phyloP scores from a whole-genome alignment of 2,113 vertebrate genomes.

The Theropithecus gelada region DNA sequence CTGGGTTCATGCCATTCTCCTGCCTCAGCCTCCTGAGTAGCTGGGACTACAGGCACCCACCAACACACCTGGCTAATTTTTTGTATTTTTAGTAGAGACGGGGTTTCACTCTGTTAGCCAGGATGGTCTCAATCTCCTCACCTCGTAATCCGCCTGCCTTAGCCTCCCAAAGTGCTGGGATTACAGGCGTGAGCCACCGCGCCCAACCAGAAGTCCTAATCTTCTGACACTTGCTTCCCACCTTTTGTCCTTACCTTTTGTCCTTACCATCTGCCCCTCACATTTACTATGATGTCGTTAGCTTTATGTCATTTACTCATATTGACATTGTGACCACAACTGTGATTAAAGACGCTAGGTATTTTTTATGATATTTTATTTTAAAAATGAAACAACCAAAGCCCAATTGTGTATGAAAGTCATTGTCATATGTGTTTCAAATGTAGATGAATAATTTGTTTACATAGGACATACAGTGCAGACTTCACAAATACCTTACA shows the following conservation, averaged over 20 bases:
- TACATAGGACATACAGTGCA: too few relatives aligned
- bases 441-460: not conserved
- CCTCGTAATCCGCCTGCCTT: rapidly evolving
- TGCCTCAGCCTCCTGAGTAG: too few relatives aligned
- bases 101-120: too few relatives aligned
- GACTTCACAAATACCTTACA: not conserved
- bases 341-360: not conserved
- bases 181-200: too few relatives aligned
- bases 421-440: not conserved
- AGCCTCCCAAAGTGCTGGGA: too few relatives aligned
- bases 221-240: not conserved
- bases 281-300: not conserved
- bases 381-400: not conserved
- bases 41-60: too few relatives aligned
- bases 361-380: not conserved
- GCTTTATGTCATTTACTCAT: not conserved
- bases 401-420: not conserved
- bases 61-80: too few relatives aligned
- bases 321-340: not conserved
- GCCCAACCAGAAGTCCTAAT: too few relatives aligned
- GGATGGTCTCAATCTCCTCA: too few relatives aligned
- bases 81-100: too few relatives aligned
- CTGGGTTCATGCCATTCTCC: too few relatives aligned
- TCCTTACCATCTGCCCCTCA: too few relatives aligned
- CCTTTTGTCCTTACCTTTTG: not conserved